phyloP scores from a whole-genome alignment of 1,140 invertebrate genomes.

The Aphis craccivora region DNA sequence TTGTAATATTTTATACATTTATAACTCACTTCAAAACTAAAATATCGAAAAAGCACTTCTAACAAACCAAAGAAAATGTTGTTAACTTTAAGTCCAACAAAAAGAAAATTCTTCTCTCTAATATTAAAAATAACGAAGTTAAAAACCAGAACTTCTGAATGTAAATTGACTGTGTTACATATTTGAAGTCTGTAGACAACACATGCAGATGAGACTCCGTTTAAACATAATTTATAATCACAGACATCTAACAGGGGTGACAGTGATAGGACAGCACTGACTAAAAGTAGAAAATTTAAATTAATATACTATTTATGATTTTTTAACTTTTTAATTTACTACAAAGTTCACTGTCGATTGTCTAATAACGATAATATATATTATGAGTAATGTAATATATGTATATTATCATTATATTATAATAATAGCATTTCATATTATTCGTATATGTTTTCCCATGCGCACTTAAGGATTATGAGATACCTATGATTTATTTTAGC shows the following conservation, averaged over 20 bases:
- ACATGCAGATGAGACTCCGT: background rate
- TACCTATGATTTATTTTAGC: too few species aligned
- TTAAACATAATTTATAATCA: background rate
- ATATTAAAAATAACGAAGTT: background rate
- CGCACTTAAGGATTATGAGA: too few species aligned
- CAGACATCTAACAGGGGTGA: background rate
- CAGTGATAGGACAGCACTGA: too few species aligned
- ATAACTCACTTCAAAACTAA: background rate
- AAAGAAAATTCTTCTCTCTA: background rate
- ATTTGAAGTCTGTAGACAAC: background rate
- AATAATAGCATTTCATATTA: too few species aligned
- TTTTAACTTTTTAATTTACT: too few species aligned
- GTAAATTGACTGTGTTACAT: background rate
- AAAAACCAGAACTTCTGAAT: background rate
- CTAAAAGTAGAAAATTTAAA: background rate
- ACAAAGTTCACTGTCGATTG: background rate
- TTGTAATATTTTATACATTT: background rate
- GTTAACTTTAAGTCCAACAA: background rate
- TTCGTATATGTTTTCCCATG: too few species aligned
- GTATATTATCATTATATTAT: too few species aligned
- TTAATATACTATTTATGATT: background rate
- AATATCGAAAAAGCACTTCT: background rate
- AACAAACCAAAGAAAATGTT: background rate
- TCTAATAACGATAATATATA: background rate
- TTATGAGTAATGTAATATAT: too few species aligned